Evolutionary conservation across 2,113 vertebrate species (phyloP).

Genomic region (Aegithalos caudatus): DNA sequence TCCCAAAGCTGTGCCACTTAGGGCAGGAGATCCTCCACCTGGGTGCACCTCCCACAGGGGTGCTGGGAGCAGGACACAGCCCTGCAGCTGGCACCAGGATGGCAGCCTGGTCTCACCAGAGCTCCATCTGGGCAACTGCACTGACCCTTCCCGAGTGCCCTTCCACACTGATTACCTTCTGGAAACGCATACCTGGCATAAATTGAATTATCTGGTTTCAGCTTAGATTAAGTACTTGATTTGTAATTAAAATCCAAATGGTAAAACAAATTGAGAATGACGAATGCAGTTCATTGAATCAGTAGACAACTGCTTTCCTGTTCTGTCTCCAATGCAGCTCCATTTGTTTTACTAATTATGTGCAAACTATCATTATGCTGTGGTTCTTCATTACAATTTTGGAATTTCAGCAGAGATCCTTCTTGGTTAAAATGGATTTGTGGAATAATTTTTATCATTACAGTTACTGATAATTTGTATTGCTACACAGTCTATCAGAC

Average conservation of each 20-base stretch:
- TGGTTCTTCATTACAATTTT: background rate
- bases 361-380: background rate
- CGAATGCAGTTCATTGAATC: background rate
- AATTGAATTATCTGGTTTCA: background rate
- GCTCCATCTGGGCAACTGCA: background rate
- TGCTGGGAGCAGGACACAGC: background rate
- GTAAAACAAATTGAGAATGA: background rate
- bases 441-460: background rate
- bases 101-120: background rate
- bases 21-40: background rate
- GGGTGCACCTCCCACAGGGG: background rate
- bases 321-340: background rate
- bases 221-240: background rate
- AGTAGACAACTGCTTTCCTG: background rate
- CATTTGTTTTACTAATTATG: background rate
- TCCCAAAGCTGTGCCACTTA: background rate
- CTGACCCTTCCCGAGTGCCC: background rate
- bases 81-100: background rate
- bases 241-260: constrained; percentile 18
- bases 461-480: background rate
- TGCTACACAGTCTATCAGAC: background rate
- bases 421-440: background rate
- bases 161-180: background rate
- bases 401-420: background rate
- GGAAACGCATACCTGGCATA: background rate